Conservation (phyloP, 1,140 invertebrate species). For the Teleogryllus occipitalis region DNA sequence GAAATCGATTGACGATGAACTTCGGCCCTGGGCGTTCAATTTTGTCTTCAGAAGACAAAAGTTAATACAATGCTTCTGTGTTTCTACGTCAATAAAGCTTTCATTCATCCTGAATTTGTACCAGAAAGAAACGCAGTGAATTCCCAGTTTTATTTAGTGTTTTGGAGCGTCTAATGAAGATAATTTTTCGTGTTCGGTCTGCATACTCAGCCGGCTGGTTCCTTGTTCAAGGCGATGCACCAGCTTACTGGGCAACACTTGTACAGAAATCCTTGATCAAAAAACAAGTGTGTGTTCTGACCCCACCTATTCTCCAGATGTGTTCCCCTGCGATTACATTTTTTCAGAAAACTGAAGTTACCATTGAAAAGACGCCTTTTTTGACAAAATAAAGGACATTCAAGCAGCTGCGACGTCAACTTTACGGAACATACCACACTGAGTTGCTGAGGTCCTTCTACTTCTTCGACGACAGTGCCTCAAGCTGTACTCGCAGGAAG, state of each 20-base stretch:
- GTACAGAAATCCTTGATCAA: background rate
- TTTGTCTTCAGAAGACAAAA: too few species aligned
- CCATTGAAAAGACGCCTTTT: constrained; percentile 2
- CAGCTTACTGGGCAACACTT: too few species aligned
- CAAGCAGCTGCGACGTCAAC: constrained; percentile 9
- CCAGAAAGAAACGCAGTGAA: background rate
- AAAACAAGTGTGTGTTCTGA: constrained; percentile 13
- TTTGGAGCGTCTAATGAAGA: too few species aligned
- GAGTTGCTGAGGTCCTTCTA: background rate
- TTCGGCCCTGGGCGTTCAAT: too few species aligned
- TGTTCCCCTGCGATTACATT: background rate
- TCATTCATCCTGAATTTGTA: background rate
- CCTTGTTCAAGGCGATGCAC: too few species aligned
- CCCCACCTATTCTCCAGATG: constrained; percentile 12
- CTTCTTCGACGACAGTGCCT: background rate
- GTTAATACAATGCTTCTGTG: too few species aligned
- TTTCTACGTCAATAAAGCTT: too few species aligned
- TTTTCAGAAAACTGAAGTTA: constrained; percentile 8
- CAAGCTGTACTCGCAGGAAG: background rate
- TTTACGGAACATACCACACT: constrained; percentile 7
- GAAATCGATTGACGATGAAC: too few species aligned
- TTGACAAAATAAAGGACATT: constrained; percentile 12
- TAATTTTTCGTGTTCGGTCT: too few species aligned
- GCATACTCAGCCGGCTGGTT: too few species aligned
- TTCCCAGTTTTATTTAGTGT: background rate